Conservation (phyloP, 2,797 vertebrate genomes). For the Euphonia xanthogaster region DNA sequence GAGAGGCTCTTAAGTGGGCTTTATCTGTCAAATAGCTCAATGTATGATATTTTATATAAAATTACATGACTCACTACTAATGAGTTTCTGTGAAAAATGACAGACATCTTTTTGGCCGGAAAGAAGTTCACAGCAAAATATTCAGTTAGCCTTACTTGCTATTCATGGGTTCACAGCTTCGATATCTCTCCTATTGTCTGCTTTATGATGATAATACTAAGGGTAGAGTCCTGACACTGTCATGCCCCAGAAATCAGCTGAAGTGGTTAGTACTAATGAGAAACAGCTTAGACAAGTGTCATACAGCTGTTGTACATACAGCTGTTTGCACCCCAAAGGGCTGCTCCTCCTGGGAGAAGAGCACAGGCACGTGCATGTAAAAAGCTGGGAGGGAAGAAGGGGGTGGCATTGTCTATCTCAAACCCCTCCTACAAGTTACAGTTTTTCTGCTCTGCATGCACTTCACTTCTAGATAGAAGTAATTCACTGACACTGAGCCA, state of each 20-base stretch:
- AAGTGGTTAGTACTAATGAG: not conserved
- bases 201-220: not conserved
- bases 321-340: not conserved
- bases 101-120: not conserved
- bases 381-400: not conserved
- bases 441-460: not conserved
- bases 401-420: not conserved
- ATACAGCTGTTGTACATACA: not conserved
- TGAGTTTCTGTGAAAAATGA: not conserved
- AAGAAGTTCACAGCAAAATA: not conserved
- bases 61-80: not conserved
- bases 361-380: rapidly evolving
- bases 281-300: not conserved
- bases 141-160: not conserved
- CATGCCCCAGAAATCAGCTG: not conserved
- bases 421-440: not conserved
- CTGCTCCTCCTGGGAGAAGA: not conserved
- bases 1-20: not conserved
- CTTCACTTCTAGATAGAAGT: not conserved
- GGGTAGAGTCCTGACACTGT: not conserved
- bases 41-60: constrained; percentile 18
- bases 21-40: not conserved
- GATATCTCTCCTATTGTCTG: not conserved
- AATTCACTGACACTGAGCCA: not conserved
- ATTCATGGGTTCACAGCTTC: not conserved